Conservation (phyloP, 2,113 vertebrate genomes). For the Odocoileus virginianus region DNA sequence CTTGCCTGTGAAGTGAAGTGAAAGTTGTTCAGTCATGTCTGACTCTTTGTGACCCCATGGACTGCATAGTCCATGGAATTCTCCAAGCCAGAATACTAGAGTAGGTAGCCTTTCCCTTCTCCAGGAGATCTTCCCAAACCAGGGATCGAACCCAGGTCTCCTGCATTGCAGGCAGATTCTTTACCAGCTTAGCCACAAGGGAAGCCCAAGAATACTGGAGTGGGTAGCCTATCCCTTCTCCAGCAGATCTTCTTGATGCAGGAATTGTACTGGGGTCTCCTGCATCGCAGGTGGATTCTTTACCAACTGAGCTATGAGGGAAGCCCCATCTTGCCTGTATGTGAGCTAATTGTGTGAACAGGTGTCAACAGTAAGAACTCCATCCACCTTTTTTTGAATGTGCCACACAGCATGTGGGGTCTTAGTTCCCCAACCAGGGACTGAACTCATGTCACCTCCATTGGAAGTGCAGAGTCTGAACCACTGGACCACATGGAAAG, state of each 20-base stretch:
- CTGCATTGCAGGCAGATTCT: background rate
- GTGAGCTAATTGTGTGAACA: background rate
- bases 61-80: background rate
- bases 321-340: background rate
- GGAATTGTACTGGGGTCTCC: background rate
- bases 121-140: background rate
- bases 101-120: background rate
- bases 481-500: background rate
- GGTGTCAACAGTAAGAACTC: background rate
- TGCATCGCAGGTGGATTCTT: rapidly evolving
- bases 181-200: background rate
- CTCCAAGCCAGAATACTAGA: background rate
- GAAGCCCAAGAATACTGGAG: background rate
- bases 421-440: background rate
- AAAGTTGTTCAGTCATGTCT: background rate
- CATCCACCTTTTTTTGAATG: background rate
- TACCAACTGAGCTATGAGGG: background rate
- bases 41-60: background rate
- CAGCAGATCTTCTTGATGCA: rapidly evolving
- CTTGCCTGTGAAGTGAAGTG: background rate
- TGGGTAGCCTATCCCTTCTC: background rate
- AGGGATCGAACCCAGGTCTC: background rate
- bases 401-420: background rate
- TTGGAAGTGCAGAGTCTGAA: background rate
- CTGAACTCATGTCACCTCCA: rapidly evolving